Percentiles rank a stretch among this genome's conserved stretches.
phyloP scores from a whole-genome alignment of 2,797 vertebrate species.

The Cyclopterus lumpus region DNA sequence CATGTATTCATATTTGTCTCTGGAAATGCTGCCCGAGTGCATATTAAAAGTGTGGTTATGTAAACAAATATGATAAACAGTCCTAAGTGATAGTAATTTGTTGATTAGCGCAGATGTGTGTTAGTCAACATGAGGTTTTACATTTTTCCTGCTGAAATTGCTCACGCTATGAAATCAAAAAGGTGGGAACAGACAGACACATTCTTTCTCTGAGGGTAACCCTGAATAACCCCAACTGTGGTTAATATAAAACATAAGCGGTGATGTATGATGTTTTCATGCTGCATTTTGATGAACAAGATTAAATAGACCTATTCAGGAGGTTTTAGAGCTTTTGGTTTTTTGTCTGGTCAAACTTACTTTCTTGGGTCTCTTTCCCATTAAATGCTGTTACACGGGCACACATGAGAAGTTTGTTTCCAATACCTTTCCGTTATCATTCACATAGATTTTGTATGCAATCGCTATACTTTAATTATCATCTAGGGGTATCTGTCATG shows the following conservation, averaged over 20 bases:
- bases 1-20: not conserved
- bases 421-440: slow-evolving; percentile 9
- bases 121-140: slow-evolving; percentile 22
- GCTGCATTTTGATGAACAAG: not conserved
- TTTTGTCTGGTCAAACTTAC: not conserved
- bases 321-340: not conserved
- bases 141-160: slow-evolving; percentile 17
- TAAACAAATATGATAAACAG: slow-evolving; percentile 16
- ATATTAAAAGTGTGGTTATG: slow-evolving; percentile 12
- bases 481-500: not conserved
- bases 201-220: slow-evolving; percentile 12
- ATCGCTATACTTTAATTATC: slow-evolving; percentile 8
- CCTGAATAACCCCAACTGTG: slow-evolving; percentile 11
- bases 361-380: not conserved
- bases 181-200: slow-evolving; percentile 1
- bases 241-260: slow-evolving; percentile 27
- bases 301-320: not conserved
- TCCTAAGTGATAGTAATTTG: slow-evolving; percentile 23
- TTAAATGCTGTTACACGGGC: not conserved
- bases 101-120: slow-evolving; percentile 16
- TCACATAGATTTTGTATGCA: slow-evolving; percentile 12
- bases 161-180: slow-evolving; percentile 46
- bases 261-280: slow-evolving; percentile 39
- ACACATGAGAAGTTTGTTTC: slow-evolving; percentile 8
- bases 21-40: not conserved